A percentile compares a stretch with the other conserved stretches of the same genome.
phyloP scores from a whole-genome alignment of 2,797 vertebrate species.

The Glossophaga mutica region DNA sequence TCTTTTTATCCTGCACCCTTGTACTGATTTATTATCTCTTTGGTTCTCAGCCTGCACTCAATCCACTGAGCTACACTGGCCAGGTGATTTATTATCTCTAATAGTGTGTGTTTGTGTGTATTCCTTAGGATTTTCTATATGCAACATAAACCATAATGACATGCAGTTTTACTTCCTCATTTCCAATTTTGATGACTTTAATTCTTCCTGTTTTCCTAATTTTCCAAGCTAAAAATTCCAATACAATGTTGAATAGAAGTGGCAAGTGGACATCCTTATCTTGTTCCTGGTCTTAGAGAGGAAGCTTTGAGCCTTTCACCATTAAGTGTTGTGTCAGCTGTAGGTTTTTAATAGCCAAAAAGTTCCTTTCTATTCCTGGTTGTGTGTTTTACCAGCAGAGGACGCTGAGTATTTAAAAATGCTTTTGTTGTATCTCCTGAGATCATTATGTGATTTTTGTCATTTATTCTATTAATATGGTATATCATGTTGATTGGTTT shows the following conservation, averaged over 20 bases:
- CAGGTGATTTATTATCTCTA: background rate
- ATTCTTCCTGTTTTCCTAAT: background rate
- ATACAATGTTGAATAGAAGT: background rate
- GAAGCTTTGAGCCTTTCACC: background rate
- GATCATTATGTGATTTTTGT: background rate
- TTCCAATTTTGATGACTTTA: background rate
- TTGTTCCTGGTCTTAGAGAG: background rate
- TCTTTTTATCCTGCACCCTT: background rate
- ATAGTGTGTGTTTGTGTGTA: background rate
- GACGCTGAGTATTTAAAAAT: background rate
- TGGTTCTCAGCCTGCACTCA: too few species aligned
- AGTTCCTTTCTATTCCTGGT: background rate
- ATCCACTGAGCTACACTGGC: too few species aligned
- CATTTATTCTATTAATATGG: background rate
- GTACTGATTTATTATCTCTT: background rate
- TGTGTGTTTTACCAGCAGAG: background rate
- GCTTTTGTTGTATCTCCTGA: background rate
- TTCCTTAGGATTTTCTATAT: background rate
- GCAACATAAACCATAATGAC: background rate
- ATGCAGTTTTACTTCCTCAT: background rate
- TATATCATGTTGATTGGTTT: background rate
- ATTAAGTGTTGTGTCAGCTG: background rate
- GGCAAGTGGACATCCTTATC: background rate
- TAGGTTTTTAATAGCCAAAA: background rate
- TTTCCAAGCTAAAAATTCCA: background rate